Evolutionary conservation across 1,140 invertebrate genomes (phyloP).

Genomic region (Dreissena rostriformis): DNA sequence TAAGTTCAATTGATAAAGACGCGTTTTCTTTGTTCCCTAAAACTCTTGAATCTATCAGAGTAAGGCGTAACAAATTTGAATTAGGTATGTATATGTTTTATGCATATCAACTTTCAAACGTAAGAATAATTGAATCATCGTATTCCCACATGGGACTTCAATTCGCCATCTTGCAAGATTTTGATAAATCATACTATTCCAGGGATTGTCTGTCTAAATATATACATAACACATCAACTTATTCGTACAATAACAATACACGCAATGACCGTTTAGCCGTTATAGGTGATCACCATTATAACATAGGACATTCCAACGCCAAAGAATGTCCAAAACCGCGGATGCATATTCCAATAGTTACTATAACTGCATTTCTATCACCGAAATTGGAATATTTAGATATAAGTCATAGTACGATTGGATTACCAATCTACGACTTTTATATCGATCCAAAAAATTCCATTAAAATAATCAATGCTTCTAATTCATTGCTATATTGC

Average conservation of each 20-base stretch:
- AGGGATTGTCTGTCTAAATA: neutral
- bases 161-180: constrained; percentile 8
- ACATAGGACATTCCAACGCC: neutral
- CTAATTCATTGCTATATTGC: constrained; percentile 33
- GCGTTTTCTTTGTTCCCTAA: neutral
- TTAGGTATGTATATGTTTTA: constrained; percentile 17
- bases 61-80: constrained; percentile 7
- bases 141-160: constrained; percentile 1
- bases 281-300: neutral
- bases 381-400: constrained; percentile 21
- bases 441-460: constrained; percentile 19
- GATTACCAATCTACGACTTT: constrained; percentile 5
- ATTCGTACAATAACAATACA: neutral
- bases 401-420: constrained; percentile 29
- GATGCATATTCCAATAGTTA: neutral
- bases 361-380: constrained; percentile 6
- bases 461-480: constrained; percentile 18
- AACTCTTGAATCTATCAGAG: constrained; percentile 8
- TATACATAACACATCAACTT: neutral
- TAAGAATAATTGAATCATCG: constrained; percentile 12
- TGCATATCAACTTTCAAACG: neutral
- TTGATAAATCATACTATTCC: neutral
- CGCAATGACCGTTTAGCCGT: neutral
- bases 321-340: neutral
- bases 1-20: constrained; percentile 5